Percentiles rank a stretch among this genome's conserved stretches.
Evolutionary conservation across 2,888 invertebrate species (phyloP).

Genomic region (Alsophila aescularia): DNA sequence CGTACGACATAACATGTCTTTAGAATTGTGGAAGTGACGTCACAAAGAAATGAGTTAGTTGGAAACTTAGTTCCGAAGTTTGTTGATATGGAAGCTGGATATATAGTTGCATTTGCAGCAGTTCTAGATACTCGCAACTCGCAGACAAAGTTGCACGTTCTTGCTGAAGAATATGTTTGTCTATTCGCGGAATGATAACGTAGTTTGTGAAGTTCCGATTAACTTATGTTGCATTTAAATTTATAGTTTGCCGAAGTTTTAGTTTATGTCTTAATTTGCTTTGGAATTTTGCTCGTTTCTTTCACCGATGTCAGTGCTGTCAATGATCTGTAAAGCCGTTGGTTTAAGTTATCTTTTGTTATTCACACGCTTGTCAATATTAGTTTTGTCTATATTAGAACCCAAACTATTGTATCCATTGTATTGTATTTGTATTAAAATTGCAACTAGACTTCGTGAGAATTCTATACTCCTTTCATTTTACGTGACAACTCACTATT

Average conservation of each 20-base stretch:
- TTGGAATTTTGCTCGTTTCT: conserved; percentile 12
- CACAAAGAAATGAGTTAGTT: conserved; percentile 59
- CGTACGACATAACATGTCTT: conserved; percentile 46
- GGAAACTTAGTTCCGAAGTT: conserved; percentile 65
- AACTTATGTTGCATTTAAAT: conserved; percentile 40
- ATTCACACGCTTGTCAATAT: conserved; percentile 16
- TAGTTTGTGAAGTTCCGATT: conserved; percentile 47
- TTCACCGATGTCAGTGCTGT: conserved; percentile 4
- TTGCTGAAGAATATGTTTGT: conserved; percentile 58
- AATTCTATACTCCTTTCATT: conserved; percentile 16
- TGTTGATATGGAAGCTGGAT: conserved; percentile 63
- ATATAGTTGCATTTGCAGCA: conserved; percentile 64
- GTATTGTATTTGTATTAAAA: conserved; percentile 1
- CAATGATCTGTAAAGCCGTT: conserved; percentile 24
- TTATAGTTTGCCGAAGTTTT: conserved; percentile 36
- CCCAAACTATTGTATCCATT: conserved; percentile 8
- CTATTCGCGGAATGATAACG: conserved; percentile 57
- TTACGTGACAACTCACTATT: conserved; percentile 17
- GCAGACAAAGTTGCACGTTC: conserved; percentile 72
- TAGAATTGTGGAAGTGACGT: conserved; percentile 62
- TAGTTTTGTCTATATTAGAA: conserved; percentile 18
- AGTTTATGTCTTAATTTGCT: conserved; percentile 27
- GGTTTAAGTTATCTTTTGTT: conserved; percentile 24
- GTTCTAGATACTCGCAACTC: conserved; percentile 56
- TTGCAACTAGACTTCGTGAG: conserved; percentile 2